phyloP scores from a whole-genome alignment of 2,888 invertebrate species.

The Trypoxylon attenuatum region DNA sequence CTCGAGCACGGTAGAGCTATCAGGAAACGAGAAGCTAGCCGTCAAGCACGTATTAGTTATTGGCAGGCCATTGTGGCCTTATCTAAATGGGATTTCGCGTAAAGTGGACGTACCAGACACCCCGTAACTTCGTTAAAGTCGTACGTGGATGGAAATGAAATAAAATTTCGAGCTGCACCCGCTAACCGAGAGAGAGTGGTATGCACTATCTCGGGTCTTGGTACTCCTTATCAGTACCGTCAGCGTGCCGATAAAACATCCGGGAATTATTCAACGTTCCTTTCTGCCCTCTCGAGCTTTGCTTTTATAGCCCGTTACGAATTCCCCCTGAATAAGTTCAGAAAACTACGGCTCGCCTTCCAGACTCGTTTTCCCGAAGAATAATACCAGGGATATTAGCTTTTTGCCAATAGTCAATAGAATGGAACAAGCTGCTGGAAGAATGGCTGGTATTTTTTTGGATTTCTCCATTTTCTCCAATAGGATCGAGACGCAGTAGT shows the following conservation, averaged over 20 bases:
- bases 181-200: background rate
- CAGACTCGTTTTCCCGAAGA: no score
- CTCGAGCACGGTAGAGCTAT: conserved; percentile 4
- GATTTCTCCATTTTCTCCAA: conserved; percentile 26
- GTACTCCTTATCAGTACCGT: conserved; percentile 39
- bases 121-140: background rate
- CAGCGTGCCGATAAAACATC: conserved; percentile 53
- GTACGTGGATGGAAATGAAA: background rate
- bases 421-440: background rate
- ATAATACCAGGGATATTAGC: no score
- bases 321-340: no score
- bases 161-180: background rate
- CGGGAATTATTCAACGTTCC: conserved; percentile 49
- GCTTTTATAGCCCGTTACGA: background rate
- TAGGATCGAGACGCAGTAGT: conserved; percentile 26
- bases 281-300: background rate
- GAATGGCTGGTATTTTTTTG: background rate
- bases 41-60: conserved; percentile 27
- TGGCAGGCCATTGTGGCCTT: conserved; percentile 15
- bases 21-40: background rate
- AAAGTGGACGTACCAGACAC: conserved; percentile 16
- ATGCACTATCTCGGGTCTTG: conserved; percentile 43
- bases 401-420: background rate
- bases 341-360: background rate
- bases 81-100: conserved; percentile 32